Evolutionary conservation across 2,797 vertebrate genomes (phyloP), one percentile per base, ranked within the genome.

Genomic region (Danio jaintianensis): DNA sequence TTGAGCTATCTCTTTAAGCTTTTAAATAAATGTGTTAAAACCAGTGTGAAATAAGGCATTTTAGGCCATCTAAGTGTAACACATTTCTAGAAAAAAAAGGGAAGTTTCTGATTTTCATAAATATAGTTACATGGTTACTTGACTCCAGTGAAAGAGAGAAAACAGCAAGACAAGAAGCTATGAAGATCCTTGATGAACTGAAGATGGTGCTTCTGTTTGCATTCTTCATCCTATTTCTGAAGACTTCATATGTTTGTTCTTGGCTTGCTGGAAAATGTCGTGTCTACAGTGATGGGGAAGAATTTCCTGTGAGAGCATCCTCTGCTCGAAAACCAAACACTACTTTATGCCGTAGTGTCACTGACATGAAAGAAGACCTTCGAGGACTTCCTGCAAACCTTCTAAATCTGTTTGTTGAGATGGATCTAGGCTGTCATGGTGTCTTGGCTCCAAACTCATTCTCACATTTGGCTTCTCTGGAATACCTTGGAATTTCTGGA

Each of bases 191-290:
- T 12, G 5, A 12, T 48, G 48, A 45, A 55, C 5, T 55, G 3
- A 76, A 77, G 40, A 76, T 55, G 73, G 4, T 16, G 4, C n/a
- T 15, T 62, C 29, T 50, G 3, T 45, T 45, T 9, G 22, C 7
- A 1, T 8, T 76, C 20, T 7, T 56, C 6, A 0, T 76, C 5
- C 16, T 76, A 10, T 42, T 50, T 38, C 22, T 68, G 22, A 50
- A 50, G 66, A 38, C 8, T 16, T 3, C 47, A 11, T 36, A 13
- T 38, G 47, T 68, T 7, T 38, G 7, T 50, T 52, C 66, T 68
- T 68, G 66, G 47, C 10, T 45, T 40, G 40, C 38, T 36, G 62
- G 7, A 29, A 77, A 78, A 56, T 78, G 75, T 29, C 4, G 56
- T 7, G 11, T 78, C 48, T 68, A 77, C 50, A 9, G 40, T 40